Base-by-base conservation (phyloP, 2,888 invertebrate species). In the Amphimallon solstitiale region DNA sequence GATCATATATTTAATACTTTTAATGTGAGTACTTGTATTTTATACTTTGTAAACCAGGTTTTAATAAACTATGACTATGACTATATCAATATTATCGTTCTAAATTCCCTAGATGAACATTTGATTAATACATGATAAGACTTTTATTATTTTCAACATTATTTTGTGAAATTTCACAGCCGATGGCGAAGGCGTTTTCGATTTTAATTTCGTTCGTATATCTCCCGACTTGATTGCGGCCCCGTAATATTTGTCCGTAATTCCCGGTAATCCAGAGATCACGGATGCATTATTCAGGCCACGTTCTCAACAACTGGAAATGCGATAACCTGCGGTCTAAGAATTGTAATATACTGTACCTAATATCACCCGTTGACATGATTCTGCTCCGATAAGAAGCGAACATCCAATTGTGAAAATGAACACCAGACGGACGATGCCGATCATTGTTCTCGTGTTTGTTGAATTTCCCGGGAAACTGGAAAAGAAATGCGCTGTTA, bases 361-460 rank as follows among this genome's bases (percentile, higher is more conserved):
- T 43, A 65, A 45, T 51, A 61, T 34, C 19, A 40, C 60, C 23
- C 60, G 48, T 43, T 61, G 65, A 52, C 65, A 65, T 51, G 61
- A 59, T 29, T 61, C 60, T 15, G 51, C 35, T n/a, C 17, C 35
- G 12, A 23, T 45, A 34, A 35, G 21, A 37, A 65, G 6, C 9
- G 60, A 12, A 38, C 40, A 65, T 35, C 38, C 40, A 23, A 48
- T 23, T 7, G 48, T 9, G 21, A 29, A 12, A 34, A 45, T 34
- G 7, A 54, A 34, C 15, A 63, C 29, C 10, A 40, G 15, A 15
- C 2, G 43, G 10, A n/a, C 17, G 51, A 6, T 2, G 23, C 6
- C 7, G 23, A 40, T 40, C 56, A 56, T 56, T 40, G n/a, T 38
- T 2, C 37, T 23, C 10, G 9, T 37, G 15, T n/a, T 10, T 38